Evolutionary conservation across 1,140 invertebrate species (phyloP).

Genomic region (Conus ventricosus): DNA sequence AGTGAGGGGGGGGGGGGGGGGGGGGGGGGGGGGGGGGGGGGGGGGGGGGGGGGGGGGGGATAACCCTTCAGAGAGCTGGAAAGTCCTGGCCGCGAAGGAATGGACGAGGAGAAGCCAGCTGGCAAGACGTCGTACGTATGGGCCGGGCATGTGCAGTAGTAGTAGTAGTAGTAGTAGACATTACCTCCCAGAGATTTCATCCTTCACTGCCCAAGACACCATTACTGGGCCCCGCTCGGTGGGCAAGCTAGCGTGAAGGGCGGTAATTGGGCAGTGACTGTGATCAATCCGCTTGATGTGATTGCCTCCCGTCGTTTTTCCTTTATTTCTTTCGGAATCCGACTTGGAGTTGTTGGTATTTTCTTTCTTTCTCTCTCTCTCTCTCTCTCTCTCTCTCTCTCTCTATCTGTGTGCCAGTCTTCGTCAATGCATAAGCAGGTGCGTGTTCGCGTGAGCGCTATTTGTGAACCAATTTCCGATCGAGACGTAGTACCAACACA

Average conservation of each 20-base stretch:
- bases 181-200: background rate
- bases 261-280: background rate
- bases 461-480: too few species aligned
- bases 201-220: background rate
- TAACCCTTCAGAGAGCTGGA: too few species aligned
- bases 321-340: background rate
- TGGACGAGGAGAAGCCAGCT: too few species aligned
- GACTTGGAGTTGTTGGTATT: background rate
- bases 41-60: too few species aligned
- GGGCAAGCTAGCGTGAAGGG: background rate
- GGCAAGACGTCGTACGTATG: too few species aligned
- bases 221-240: background rate
- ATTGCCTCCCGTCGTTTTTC: background rate
- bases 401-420: background rate
- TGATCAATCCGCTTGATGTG: background rate
- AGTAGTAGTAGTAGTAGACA: too few species aligned
- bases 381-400: background rate
- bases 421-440: background rate
- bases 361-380: background rate
- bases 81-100: too few species aligned
- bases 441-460: background rate
- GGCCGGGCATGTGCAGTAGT: too few species aligned
- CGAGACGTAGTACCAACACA: too few species aligned
- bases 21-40: too few species aligned
- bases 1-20: too few species aligned